Conservation (phyloP, 2,888 invertebrate species). For the Mesorhabditis belari region DNA sequence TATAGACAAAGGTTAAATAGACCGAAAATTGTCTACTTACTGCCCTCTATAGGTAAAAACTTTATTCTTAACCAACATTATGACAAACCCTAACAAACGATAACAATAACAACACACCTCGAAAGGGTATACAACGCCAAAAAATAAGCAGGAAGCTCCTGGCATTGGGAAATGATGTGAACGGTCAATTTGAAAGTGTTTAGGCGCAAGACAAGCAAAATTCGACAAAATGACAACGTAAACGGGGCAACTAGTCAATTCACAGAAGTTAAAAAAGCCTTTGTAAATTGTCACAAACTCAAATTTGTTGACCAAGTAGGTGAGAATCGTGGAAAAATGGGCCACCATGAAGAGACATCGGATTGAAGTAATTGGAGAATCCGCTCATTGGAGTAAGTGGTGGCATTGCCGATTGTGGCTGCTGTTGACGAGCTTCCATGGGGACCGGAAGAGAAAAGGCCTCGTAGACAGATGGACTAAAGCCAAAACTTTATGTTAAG, state of each 20-base stretch:
- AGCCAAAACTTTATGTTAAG: slow-evolving; percentile 2
- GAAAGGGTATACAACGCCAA: too few relatives aligned
- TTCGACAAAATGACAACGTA: neutral
- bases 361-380: neutral
- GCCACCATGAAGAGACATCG: neutral
- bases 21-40: too few relatives aligned
- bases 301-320: neutral
- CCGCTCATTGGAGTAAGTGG: neutral
- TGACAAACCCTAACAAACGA: too few relatives aligned
- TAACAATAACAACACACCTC: too few relatives aligned
- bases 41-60: too few relatives aligned
- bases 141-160: too few relatives aligned
- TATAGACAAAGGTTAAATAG: too few relatives aligned
- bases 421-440: neutral
- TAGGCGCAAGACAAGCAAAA: too few relatives aligned
- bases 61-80: too few relatives aligned
- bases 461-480: slow-evolving; percentile 10
- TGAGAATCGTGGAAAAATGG: neutral
- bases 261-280: neutral
- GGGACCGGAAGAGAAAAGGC: slow-evolving; percentile 10
- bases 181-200: too few relatives aligned
- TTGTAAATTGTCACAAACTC: neutral
- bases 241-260: neutral
- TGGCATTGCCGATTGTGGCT: neutral
- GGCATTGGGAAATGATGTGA: too few relatives aligned